Base-by-base conservation (phyloP, 2,888 invertebrate species). In the Acronicta leporina region DNA sequence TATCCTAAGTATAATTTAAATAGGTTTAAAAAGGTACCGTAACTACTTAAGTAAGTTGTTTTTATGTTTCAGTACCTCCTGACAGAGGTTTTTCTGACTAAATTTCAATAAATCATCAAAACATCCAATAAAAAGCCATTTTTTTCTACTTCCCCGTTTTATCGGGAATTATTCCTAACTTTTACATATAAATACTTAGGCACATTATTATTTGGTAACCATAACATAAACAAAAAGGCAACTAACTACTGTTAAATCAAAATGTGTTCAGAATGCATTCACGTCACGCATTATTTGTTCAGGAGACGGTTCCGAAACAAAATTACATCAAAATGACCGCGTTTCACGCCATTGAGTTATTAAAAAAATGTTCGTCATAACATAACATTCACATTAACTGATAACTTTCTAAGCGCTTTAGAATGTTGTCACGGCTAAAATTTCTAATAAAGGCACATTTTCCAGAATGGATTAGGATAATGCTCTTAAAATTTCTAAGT, bases 221-320 rank as follows among this genome's bases (percentile, higher is more conserved):
- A 20, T 20, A 20, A 20, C 20, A 20, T 20, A 20, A 3, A 20
- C 20, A n/a, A n/a, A n/a, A n/a, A n/a, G n/a, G n/a, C 20, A 3
- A 20, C 20, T 20, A 20, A 20, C 20, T 20, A 20, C 20, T 20
- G 20, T 20, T 20, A 20, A 20, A 20, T 20, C 20, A 27, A 48
- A 20, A 33, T 42, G 20, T 40, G 41, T 51, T 47, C 14, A n/a
- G 47, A 45, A 30, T 44, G 44, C 3, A n/a, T n/a, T 13, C 48
- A 48, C 41, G 33, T 40, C n/a, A 38, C 38, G 8, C 38, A 11
- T 35, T 13, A 44, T 49, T 44, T 27, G 5, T 38, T n/a, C 13
- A 43, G 35, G 14, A 61, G 47, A 56, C 44, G 20, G 27, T 56
- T 57, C 16, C 41, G 41, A 40, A 56, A 50, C 27, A 46, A 35